Evolutionary conservation across 1,140 invertebrate genomes (phyloP), one percentile per base, ranked within the genome.

Genomic region (Heliconius hewitsoni): DNA sequence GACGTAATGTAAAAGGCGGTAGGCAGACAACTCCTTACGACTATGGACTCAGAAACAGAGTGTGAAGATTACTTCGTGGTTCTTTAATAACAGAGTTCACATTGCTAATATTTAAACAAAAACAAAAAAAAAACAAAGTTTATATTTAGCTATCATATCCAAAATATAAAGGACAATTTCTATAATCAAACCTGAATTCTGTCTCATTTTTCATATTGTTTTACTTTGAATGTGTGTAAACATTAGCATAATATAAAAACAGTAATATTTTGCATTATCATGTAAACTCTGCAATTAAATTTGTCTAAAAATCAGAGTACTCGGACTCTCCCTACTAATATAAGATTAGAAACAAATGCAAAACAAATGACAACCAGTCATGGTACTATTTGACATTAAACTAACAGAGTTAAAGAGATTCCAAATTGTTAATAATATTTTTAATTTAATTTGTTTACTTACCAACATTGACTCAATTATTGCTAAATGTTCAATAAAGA

Each of bases 1-100:
- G 91, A 94, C 91, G 87, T 93, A 91, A 92, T 92, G 86, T 93
- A 93, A 93, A 90, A 94, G 93, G 93, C 93, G 93, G 93, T 92
- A 93, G 91, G 92, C 90, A 93, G 92, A 94, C 90, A 90, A 94
- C 86, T 92, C 85, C 90, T 93, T 93, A 93, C 78, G 82, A 81
- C 86, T 93, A 93, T 76, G 85, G 90, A 93, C 93, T 93, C 93
- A 93, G 92, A 81, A 92, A 93, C 93, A 93, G 92, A 93, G 92
- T 87, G 87, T 77, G 81, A 82, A 83, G 37, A 37, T 74, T 27
- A 78, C 72, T 80, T 78, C 71, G 57, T 55, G 57, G 75, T 74
- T 72, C 60, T 76, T 74, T 42, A 76, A 80, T 50, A 66, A 55
- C 79, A 80, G 74, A 80, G 79, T 73, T 73, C 39, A 42, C 30